These are phyloP conservation scores for Apodemia zela DNA, from an alignment of 2,888 invertebrate genomes.

Conservation along the genomic window DNA sequence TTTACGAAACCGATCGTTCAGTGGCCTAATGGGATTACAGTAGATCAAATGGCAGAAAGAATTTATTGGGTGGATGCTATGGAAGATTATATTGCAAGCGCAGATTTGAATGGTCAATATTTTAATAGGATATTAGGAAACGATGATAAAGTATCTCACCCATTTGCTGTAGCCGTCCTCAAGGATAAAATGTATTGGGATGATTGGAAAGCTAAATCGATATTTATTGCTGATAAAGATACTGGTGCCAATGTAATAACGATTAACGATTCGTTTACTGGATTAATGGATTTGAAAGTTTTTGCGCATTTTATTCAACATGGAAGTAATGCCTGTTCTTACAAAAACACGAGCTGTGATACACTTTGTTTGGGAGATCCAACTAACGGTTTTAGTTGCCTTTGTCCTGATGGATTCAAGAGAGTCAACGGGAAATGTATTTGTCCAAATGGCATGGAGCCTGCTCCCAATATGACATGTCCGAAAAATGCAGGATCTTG, in stretches of 20 bases:
- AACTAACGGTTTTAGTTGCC: constrained; percentile 82
- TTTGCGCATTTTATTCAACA: constrained; percentile 88
- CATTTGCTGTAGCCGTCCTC: constrained; percentile 91
- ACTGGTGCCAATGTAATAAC: constrained; percentile 82
- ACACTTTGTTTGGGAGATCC: constrained; percentile 90
- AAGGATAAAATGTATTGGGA: constrained; percentile 95
- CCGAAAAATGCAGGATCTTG: constrained; percentile 79
- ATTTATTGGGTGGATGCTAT: constrained; percentile 94
- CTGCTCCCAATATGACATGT: constrained; percentile 85
- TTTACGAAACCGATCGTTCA: constrained; percentile 84
- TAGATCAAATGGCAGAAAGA: constrained; percentile 89
- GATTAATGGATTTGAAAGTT: constrained; percentile 91
- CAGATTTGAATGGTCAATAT: constrained; percentile 85
- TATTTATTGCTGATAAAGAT: constrained; percentile 90
- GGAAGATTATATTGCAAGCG: constrained; percentile 89
- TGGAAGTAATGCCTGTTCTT: constrained; percentile 86
- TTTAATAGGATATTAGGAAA: constrained; percentile 84
- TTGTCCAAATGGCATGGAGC: constrained; percentile 85
- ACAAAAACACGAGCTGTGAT: constrained; percentile 81
- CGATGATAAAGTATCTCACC: constrained; percentile 86
- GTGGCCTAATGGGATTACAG: constrained; percentile 93
- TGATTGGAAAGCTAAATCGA: constrained; percentile 90
- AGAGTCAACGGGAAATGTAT: constrained; percentile 82
- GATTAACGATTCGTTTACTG: constrained; percentile 82
- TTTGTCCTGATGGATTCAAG: constrained; percentile 90